Percentiles rank a stretch among this genome's conserved stretches.
These are phyloP conservation scores for Taphrorychus bicolor DNA, from an alignment of 2,888 invertebrate genomes.

Conservation along the genomic window DNA sequence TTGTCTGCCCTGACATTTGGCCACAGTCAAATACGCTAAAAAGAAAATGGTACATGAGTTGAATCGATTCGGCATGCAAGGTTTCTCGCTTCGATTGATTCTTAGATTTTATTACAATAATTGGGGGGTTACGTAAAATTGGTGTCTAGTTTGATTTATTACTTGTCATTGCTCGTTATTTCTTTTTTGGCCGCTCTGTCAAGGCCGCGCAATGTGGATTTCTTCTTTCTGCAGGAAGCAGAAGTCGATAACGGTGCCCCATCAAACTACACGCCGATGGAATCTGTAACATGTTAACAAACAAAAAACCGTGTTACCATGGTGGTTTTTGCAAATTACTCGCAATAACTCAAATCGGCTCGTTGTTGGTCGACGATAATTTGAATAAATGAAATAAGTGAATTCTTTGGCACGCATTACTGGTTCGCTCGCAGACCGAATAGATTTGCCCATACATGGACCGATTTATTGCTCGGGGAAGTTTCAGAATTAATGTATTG, in stretches of 20 bases:
- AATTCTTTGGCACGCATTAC: neutral
- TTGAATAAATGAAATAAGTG: neutral
- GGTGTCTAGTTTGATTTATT: neutral
- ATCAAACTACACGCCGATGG: neutral
- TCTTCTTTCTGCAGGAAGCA: neutral
- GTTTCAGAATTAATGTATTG: too few relatives aligned
- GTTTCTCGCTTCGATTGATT: neutral
- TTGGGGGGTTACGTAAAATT: neutral
- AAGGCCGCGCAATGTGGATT: too few relatives aligned
- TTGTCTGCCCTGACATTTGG: slow-evolving; percentile 25
- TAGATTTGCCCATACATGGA: neutral
- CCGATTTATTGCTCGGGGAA: neutral
- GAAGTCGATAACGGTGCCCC: neutral
- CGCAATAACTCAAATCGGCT: neutral
- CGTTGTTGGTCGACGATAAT: neutral
- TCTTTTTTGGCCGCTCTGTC: neutral
- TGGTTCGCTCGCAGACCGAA: neutral
- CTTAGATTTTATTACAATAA: neutral
- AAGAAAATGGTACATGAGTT: neutral
- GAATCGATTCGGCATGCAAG: neutral
- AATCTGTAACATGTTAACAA: neutral
- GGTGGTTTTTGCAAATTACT: neutral
- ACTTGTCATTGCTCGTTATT: neutral
- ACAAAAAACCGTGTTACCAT: neutral
- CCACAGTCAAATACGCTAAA: neutral